Percentiles rank a stretch among this genome's conserved stretches.
Evolutionary conservation across 2,113 vertebrate species (phyloP).

Genomic region (Carassius carassius): DNA sequence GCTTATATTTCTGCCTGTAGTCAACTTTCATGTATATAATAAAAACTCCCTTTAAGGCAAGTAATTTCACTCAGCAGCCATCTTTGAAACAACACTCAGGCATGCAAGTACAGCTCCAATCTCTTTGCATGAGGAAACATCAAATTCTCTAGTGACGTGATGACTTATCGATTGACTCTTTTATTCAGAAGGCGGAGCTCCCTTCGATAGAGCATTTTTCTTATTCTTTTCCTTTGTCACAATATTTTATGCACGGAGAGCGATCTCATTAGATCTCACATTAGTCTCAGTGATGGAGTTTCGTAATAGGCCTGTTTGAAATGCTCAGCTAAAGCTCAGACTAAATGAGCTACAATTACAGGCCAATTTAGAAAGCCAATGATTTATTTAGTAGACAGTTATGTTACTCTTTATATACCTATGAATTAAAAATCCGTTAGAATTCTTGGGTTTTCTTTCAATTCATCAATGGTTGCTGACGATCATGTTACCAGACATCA

Average conservation of each 20-base stretch:
- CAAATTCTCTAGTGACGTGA: no score
- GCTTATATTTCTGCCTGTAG: no score
- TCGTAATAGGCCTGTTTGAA: not conserved
- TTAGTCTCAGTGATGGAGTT: not conserved
- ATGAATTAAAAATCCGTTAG: not conserved
- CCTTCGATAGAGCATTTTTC: not conserved
- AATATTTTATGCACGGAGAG: not conserved
- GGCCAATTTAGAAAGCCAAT: constrained; percentile 5
- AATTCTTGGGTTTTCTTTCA: not conserved
- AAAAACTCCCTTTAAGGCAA: no score
- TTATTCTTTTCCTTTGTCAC: not conserved
- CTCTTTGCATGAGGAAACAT: no score
- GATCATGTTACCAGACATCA: not conserved
- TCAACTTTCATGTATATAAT: not conserved
- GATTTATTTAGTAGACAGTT: not conserved
- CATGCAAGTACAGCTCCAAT: no score
- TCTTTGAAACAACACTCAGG: no score
- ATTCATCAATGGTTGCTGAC: not conserved
- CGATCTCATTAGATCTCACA: not conserved
- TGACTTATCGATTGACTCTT: no score
- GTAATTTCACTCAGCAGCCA: no score
- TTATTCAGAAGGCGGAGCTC: no score
- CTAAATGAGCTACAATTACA: constrained; percentile 20
- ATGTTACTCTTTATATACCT: not conserved
- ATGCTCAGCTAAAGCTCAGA: not conserved